Evolutionary conservation across 2,888 invertebrate genomes (phyloP).

Genomic region (Dorcus hopei): DNA sequence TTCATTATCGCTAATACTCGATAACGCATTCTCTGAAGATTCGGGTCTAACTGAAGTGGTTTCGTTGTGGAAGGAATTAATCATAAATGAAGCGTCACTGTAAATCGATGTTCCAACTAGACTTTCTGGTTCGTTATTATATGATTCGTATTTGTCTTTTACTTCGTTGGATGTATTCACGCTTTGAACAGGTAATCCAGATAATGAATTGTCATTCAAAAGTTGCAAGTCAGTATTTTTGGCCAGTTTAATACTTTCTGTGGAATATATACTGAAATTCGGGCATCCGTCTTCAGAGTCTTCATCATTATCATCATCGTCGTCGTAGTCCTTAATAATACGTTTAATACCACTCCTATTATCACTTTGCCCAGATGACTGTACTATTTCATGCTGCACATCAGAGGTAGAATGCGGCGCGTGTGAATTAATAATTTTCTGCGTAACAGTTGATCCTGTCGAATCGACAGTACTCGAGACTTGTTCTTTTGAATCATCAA

Average conservation of each 20-base stretch:
- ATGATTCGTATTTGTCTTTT: neutral
- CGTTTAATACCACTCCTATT: slow-evolving; percentile 24
- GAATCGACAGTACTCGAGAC: slow-evolving; percentile 24
- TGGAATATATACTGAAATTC: slow-evolving; percentile 82
- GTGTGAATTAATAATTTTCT: slow-evolving; percentile 11
- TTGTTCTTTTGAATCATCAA: slow-evolving; percentile 30
- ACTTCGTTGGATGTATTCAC: neutral
- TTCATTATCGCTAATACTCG: neutral
- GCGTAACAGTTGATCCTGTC: neutral
- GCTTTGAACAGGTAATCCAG: neutral
- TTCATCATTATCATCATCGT: slow-evolving; percentile 52
- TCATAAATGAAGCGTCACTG: too few species aligned
- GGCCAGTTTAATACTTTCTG: slow-evolving; percentile 73
- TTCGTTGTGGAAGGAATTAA: too few species aligned
- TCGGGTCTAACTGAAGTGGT: neutral
- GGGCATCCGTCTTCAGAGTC: slow-evolving; percentile 70
- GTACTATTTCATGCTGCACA: slow-evolving; percentile 37
- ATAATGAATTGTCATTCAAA: neutral
- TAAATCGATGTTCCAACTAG: neutral
- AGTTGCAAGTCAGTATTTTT: slow-evolving; percentile 49
- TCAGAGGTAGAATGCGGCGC: slow-evolving; percentile 25
- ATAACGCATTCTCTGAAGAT: neutral
- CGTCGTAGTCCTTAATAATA: slow-evolving; percentile 45
- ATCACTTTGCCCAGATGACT: slow-evolving; percentile 35
- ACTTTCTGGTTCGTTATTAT: neutral